Evolutionary conservation across 2,797 vertebrate species (phyloP).

Genomic region (Bradypodion pumilum): DNA sequence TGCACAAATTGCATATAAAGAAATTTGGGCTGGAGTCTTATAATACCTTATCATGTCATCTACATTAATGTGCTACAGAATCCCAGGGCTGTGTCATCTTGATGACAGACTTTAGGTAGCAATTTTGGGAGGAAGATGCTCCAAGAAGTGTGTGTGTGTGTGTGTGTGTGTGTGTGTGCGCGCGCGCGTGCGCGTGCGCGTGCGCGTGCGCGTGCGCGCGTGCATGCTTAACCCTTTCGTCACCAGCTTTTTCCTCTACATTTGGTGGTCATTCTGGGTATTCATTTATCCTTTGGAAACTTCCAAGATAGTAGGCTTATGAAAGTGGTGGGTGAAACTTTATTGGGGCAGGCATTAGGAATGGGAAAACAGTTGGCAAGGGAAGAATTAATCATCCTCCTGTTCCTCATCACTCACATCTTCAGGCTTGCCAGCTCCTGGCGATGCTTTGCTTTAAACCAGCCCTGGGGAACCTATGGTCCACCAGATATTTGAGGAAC

Average conservation of each 20-base stretch:
- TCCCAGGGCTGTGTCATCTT: not conserved
- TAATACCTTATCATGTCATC: not conserved
- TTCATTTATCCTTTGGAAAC: not conserved
- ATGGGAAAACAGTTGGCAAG: not conserved
- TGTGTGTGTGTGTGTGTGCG: no score
- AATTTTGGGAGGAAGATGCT: not conserved
- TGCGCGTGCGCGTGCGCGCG: no score
- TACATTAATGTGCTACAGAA: not conserved
- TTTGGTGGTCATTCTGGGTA: not conserved
- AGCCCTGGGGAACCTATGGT: not conserved
- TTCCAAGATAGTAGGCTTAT: not conserved
- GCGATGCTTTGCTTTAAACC: not conserved
- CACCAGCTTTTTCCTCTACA: no score
- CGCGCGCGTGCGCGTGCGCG: no score
- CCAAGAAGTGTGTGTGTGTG: no score
- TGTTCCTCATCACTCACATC: not conserved
- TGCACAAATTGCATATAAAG: not conserved
- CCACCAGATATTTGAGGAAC: not conserved
- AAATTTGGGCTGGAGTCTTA: not conserved
- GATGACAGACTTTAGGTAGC: not conserved
- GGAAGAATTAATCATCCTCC: not conserved
- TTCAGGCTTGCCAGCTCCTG: not conserved
- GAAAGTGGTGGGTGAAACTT: not conserved
- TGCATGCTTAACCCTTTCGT: not conserved
- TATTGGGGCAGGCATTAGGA: not conserved